phyloP scores from a whole-genome alignment of 2,888 invertebrate species.

The Melinopterus prodromus region DNA sequence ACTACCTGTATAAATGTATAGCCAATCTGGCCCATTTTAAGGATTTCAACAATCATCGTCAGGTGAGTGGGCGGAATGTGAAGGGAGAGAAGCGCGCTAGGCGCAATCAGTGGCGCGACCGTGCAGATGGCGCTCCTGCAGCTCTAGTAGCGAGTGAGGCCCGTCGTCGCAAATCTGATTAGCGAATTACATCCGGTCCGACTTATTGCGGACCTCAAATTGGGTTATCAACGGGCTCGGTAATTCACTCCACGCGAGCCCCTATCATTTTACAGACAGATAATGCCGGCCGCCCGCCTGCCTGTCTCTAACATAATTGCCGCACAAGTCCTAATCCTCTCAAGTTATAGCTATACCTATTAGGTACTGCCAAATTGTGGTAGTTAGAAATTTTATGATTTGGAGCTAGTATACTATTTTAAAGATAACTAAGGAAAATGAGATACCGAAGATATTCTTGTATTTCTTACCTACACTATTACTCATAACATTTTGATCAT shows the following conservation, averaged over 20 bases:
- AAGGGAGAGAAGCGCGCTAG: background rate
- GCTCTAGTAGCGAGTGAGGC: slow-evolving; percentile 8
- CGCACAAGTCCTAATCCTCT: background rate
- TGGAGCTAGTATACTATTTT: background rate
- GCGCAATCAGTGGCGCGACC: slow-evolving; percentile 7
- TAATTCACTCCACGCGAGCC: slow-evolving; percentile 19
- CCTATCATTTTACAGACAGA: slow-evolving; percentile 20
- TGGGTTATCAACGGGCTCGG: slow-evolving; percentile 25
- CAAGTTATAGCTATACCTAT: background rate
- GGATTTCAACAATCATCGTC: background rate
- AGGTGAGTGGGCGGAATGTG: background rate
- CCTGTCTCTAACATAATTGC: background rate
- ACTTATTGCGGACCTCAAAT: slow-evolving; percentile 27
- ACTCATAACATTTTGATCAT: too few relatives aligned
- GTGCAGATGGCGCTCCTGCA: slow-evolving; percentile 18
- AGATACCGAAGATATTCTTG: too few relatives aligned
- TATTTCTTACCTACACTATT: too few relatives aligned
- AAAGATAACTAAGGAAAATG: too few relatives aligned
- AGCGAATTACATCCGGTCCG: slow-evolving; percentile 25
- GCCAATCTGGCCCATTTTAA: background rate
- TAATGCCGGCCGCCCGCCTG: slow-evolving; percentile 6
- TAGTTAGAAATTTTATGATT: background rate
- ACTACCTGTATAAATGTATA: background rate
- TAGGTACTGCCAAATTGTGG: background rate
- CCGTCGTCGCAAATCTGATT: slow-evolving; percentile 23